Base-by-base conservation (phyloP, 2,888 invertebrate species). In the Crocallis elinguaria region DNA sequence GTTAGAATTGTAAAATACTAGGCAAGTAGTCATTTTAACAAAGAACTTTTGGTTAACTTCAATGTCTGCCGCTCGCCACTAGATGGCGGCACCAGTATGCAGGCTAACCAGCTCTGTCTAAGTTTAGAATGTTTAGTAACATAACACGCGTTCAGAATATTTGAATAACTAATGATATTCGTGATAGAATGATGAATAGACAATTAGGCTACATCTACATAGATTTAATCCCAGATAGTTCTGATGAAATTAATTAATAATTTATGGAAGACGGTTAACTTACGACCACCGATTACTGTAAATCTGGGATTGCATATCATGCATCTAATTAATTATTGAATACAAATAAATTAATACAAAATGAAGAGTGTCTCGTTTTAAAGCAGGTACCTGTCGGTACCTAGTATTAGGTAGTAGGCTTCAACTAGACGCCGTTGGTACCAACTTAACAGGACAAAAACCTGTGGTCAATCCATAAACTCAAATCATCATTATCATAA, bases 1-100 rank as follows among this genome's bases (percentile, higher is more conserved):
- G 2, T 4, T 23, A 3, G 6, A 23, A 25, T 9, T n/a, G 25
- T 2, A 29, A 12, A 6, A 29, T 19, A 29, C 12, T 29, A 29
- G 1, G 5, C n/a, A 29, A n/a, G 11, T 2, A n/a, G 9, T 11
- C 27, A n/a, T n/a, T 9, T 27, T n/a, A n/a, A n/a, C n/a, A n/a
- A 27, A 3, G 1, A 11, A 29, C 12, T 29, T 29, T 12, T 2
- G 11, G 5, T 4, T 5, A 29, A 29, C 29, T 12, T 29, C 5
- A 1, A 12, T 12, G 11, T 29, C n/a, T 0, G 49, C 78, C 69
- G 75, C 62, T 67, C 55, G 37, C 32, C 59, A 23, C 59, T 66
- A 79, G 81, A 73, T 80, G 75, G 71, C 78, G 69, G 2, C 27
- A 59, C n/a, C 8, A 17, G 62, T 58, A 44, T 17, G 13, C 27